phyloP scores from a whole-genome alignment of 2,113 vertebrate genomes.

The Rhineura floridana region DNA sequence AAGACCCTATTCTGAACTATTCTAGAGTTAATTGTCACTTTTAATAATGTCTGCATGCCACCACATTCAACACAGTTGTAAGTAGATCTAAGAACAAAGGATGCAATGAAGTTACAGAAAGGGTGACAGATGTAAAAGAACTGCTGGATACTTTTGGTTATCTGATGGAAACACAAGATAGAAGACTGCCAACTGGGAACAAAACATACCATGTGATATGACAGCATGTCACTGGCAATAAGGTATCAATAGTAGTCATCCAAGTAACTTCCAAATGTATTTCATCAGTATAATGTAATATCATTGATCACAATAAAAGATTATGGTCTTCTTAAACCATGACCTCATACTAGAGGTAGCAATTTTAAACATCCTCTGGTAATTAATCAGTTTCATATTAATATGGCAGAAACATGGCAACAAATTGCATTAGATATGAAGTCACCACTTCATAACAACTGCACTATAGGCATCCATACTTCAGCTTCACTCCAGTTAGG shows the following conservation, averaged over 20 bases:
- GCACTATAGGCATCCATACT: neutral
- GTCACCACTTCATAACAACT: conserved; percentile 27
- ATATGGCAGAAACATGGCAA: conserved; percentile 47
- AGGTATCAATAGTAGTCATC: conserved; percentile 33
- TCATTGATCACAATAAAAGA: conserved; percentile 34
- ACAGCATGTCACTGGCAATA: conserved; percentile 36
- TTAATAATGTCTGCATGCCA: conserved; percentile 16
- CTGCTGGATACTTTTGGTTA: conserved; percentile 19
- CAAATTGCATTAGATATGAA: conserved; percentile 31
- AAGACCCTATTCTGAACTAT: neutral
- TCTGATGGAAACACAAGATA: conserved; percentile 14
- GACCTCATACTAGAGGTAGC: conserved; percentile 5
- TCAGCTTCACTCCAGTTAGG: neutral
- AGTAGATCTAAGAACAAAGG: conserved; percentile 17
- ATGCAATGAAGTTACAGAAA: conserved; percentile 17
- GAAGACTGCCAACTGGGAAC: conserved; percentile 24
- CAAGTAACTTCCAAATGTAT: conserved; percentile 44
- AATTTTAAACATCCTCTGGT: conserved; percentile 31
- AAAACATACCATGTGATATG: conserved; percentile 29
- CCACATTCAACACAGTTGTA: conserved; percentile 22
- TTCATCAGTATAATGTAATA: conserved; percentile 39
- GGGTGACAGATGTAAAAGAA: neutral
- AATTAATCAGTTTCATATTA: conserved; percentile 54
- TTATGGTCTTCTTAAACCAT: conserved; percentile 45
- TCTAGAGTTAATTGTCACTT: conserved; percentile 16